These are phyloP conservation scores for Galago senegalensis DNA, from an alignment of 2,797 vertebrate genomes.

Conservation along the genomic window DNA sequence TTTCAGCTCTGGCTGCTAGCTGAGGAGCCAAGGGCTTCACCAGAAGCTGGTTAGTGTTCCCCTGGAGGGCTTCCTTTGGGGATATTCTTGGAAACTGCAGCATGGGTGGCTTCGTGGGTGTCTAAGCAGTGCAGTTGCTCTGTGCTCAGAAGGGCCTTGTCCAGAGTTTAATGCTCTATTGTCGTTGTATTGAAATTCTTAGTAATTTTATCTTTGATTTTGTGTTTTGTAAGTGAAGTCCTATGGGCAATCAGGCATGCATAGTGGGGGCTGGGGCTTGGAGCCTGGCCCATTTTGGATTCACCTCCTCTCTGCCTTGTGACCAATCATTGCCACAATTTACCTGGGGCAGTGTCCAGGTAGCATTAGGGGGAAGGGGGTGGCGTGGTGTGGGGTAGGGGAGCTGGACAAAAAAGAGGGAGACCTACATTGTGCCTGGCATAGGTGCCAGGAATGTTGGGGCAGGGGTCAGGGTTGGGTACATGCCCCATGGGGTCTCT, in stretches of 20 bases:
- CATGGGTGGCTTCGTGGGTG: background rate
- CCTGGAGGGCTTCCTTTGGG: background rate
- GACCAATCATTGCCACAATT: background rate
- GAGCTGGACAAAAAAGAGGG: too few relatives aligned
- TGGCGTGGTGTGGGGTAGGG: background rate
- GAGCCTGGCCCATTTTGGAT: background rate
- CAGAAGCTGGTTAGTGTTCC: background rate
- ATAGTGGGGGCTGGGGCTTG: background rate
- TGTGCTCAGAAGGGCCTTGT: background rate
- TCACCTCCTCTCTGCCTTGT: background rate
- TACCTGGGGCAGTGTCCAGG: background rate
- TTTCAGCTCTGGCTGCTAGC: conserved; percentile 19
- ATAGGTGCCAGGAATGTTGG: background rate
- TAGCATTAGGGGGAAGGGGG: background rate
- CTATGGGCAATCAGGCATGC: background rate
- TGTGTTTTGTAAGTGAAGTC: background rate
- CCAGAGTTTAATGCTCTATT: background rate
- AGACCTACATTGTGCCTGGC: background rate
- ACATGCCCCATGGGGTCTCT: background rate
- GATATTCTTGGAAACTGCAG: background rate
- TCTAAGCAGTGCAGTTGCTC: background rate
- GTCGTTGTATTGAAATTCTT: background rate
- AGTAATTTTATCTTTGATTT: background rate
- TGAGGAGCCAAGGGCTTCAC: background rate
- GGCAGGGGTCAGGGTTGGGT: background rate